Conservation (phyloP, 92 coral and sea anemone genomes). For the Epizoanthus fatuus region DNA sequence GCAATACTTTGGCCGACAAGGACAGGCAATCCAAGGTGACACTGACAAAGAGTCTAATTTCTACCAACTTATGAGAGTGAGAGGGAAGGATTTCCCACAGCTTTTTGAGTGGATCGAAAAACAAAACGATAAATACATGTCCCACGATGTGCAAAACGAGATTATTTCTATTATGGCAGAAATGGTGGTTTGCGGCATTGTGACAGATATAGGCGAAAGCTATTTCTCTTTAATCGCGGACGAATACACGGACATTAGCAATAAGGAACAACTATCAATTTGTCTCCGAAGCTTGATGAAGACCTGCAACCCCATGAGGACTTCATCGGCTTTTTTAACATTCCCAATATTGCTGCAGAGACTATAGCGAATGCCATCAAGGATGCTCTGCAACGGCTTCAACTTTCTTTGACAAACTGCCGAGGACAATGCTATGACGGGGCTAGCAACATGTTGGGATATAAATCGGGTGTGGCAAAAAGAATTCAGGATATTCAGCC, state of each 20-base stretch:
- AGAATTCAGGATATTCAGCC: slow-evolving; percentile 63
- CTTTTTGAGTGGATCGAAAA: slow-evolving; percentile 41
- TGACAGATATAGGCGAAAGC: slow-evolving; percentile 38
- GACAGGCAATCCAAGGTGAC: slow-evolving; percentile 38
- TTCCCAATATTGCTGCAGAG: slow-evolving; percentile 61
- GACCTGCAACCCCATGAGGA: slow-evolving; percentile 38
- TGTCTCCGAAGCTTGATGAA: slow-evolving; percentile 65
- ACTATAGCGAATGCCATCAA: slow-evolving; percentile 57
- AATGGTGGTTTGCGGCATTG: slow-evolving; percentile 34
- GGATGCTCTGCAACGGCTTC: slow-evolving; percentile 43
- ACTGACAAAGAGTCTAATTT: slow-evolving; percentile 36
- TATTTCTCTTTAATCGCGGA: slow-evolving; percentile 73
- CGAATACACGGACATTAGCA: slow-evolving; percentile 72
- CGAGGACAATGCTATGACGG: slow-evolving; percentile 76
- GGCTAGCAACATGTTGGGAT: slow-evolving; percentile 69
- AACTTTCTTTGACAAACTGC: slow-evolving; percentile 52
- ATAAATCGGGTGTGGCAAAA: slow-evolving; percentile 50
- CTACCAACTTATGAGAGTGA: slow-evolving; percentile 45
- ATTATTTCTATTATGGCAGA: slow-evolving; percentile 47
- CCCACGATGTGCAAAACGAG: slow-evolving; percentile 50
- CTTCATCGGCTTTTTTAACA: slow-evolving; percentile 47
- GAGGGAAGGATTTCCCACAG: slow-evolving; percentile 45
- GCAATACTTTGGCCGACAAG: slow-evolving; percentile 53
- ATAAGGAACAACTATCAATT: slow-evolving; percentile 75
- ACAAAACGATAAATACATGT: slow-evolving; percentile 39